Base-by-base conservation (phyloP, 2,113 vertebrate species). In the Xenus cinereus region DNA sequence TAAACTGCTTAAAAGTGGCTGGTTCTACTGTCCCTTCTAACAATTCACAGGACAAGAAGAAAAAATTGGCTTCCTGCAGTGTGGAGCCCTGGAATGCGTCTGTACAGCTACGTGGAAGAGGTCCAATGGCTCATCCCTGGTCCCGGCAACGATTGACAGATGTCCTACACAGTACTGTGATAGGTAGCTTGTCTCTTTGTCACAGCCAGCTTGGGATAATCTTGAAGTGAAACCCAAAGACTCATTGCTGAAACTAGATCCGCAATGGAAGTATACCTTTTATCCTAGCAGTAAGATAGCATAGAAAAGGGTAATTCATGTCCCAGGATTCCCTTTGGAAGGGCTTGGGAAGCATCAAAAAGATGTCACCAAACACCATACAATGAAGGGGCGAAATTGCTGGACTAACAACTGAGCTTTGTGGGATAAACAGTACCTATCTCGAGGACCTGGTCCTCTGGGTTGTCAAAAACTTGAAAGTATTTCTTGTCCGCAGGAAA, bases 141-240 rank as follows among this genome's bases (percentile, higher is more conserved):
- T 71, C 11, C 35, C 33, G n/a, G n/a, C 51, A 72, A 35, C 0
- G 8, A 69, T 15, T 46, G 30, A 48, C 27, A 54, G 28, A 4
- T 60, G 16, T 33, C 22, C 48, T 60, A 32, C 33, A 10, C 23
- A 30, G 18, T 41, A n/a, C 11, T 62, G 12, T 39, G 35, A 20
- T 35, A 39, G 19, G 30, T 33, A 26, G 24, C 11, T 23, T 89
- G 12, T 20, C 18, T 28, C 8, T 87, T 62, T 0, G 0, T 67
- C 41, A 64, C 3, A 50, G 30, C 37, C 51, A 75, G 37, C 35
- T 62, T 48, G 12, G 15, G 37, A 21, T 45, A 21, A 28, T 18
- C 32, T 26, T 51, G 64, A 57, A 41, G 57, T 37, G 33, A 56
- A 92, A 66, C 17, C 7, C 33, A 41, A 12, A 66, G 35, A 4